A percentile compares a stretch with the other conserved stretches of the same genome.
phyloP scores from a whole-genome alignment of 1,140 invertebrate genomes.

The Ceratitis capitata region DNA sequence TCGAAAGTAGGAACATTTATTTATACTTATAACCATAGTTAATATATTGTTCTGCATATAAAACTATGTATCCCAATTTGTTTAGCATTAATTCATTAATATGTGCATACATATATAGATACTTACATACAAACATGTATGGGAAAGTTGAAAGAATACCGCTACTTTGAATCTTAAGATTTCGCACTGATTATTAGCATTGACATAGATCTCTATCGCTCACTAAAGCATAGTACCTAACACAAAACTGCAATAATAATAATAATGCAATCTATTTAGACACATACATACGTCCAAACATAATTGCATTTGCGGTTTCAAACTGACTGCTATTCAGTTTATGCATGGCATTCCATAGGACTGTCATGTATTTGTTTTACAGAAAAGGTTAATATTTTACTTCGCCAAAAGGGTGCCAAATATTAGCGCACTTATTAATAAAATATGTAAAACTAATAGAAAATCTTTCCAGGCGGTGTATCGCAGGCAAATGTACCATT shows the following conservation, averaged over 20 bases:
- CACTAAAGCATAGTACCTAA: neutral
- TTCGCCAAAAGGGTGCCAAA: neutral
- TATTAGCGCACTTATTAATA: too few species aligned
- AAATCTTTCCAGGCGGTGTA: constrained; percentile 51
- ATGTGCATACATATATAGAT: neutral
- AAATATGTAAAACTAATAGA: too few species aligned
- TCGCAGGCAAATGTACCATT: constrained; percentile 72
- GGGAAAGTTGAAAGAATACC: neutral
- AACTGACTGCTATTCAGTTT: neutral
- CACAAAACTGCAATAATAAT: too few species aligned
- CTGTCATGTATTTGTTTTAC: constrained; percentile 38
- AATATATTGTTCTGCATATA: too few species aligned
- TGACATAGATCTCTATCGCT: constrained; percentile 34
- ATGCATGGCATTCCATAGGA: neutral
- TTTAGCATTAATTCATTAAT: neutral
- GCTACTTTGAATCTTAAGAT: neutral
- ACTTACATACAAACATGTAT: neutral
- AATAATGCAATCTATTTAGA: neutral
- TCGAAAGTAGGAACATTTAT: too few species aligned
- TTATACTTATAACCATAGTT: too few species aligned
- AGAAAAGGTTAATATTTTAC: constrained; percentile 7
- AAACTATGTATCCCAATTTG: neutral
- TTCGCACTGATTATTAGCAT: neutral
- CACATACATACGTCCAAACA: neutral
- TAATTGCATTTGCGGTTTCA: neutral